phyloP scores from a whole-genome alignment of 2,888 invertebrate genomes.

The Laothoe populi region DNA sequence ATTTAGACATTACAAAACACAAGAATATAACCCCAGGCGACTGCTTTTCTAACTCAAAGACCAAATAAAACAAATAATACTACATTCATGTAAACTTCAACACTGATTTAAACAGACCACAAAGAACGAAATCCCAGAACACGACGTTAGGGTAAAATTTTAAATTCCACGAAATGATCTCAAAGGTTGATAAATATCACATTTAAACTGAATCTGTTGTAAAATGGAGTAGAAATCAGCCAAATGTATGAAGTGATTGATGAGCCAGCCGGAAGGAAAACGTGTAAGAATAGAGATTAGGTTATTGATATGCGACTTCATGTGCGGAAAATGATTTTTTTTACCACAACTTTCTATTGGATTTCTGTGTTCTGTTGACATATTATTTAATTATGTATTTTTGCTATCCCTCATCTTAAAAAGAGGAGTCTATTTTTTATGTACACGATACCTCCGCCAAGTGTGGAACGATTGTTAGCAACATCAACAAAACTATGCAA shows the following conservation, averaged over 20 bases:
- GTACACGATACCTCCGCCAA: too few species aligned
- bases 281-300: constrained; percentile 22
- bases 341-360: too few species aligned
- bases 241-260: constrained; percentile 13
- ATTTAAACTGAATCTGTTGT: constrained; percentile 15
- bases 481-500: too few species aligned
- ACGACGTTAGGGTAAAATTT: not conserved
- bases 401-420: too few species aligned
- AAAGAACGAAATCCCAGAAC: not conserved
- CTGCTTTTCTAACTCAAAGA: too few species aligned
- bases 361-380: not conserved
- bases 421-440: too few species aligned
- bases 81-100: too few species aligned
- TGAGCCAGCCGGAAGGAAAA: constrained; percentile 9
- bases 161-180: constrained; percentile 1
- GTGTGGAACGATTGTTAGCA: too few species aligned
- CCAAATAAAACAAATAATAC: too few species aligned
- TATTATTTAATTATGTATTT: too few species aligned
- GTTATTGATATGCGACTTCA: constrained; percentile 14
- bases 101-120: not conserved
- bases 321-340: constrained; percentile 1
- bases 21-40: too few species aligned
- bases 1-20: too few species aligned
- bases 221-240: constrained; percentile 8
- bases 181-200: not conserved